A percentile compares a stretch with the other conserved stretches of the same genome.
Conservation (phyloP, 2,797 vertebrate genomes). For the Kryptopterus vitreolus region DNA sequence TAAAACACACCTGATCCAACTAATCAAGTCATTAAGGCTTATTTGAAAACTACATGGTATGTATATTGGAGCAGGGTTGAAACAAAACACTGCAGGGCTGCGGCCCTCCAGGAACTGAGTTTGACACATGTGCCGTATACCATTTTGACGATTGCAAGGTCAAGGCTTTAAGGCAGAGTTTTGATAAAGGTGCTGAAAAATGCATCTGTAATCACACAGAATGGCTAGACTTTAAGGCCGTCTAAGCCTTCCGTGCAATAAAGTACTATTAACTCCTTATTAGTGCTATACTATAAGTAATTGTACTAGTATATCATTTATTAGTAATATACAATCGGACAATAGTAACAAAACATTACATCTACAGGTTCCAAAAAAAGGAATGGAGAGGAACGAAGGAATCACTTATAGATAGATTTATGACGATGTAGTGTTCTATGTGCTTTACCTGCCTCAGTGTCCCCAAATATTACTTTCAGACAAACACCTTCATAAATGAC, state of each 20-base stretch:
- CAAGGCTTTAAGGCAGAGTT: neutral
- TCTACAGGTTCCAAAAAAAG: neutral
- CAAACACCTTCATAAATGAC: neutral
- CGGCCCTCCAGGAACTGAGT: no score
- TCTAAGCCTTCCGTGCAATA: neutral
- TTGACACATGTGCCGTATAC: no score
- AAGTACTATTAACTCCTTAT: neutral
- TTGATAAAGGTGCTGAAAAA: neutral
- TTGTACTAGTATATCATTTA: no score
- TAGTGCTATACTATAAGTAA: no score
- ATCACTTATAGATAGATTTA: no score
- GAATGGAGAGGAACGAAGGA: neutral
- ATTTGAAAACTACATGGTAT: no score
- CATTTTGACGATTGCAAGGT: neutral
- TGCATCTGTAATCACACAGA: neutral
- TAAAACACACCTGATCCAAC: no score
- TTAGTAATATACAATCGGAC: neutral
- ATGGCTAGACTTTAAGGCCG: neutral
- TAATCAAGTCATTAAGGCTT: no score
- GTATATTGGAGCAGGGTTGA: no score
- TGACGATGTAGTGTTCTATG: neutral
- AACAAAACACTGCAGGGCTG: no score
- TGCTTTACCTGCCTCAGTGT: neutral
- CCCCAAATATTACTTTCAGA: neutral
- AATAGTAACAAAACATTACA: neutral